Conservation (phyloP, 2,113 vertebrate genomes). For the Neotragus pygmaeus region DNA sequence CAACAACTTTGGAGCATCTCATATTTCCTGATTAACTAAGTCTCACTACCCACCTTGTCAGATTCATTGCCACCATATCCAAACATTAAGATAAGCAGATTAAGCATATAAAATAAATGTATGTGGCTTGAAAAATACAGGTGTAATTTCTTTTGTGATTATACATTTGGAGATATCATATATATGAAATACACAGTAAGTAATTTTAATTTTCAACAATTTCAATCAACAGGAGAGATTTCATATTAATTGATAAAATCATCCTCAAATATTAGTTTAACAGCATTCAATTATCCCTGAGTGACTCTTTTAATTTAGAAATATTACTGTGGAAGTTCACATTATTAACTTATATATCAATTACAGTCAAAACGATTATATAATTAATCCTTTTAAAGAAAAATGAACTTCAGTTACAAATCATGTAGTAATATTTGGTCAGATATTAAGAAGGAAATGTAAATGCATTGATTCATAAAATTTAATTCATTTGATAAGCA, state of each 20-base stretch:
- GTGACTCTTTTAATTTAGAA: not conserved
- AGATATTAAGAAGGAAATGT: slow-evolving; percentile 2
- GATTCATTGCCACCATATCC: not conserved
- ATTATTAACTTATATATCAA: not conserved
- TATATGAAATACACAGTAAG: not conserved
- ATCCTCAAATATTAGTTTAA: not conserved
- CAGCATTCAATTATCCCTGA: not conserved
- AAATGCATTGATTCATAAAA: slow-evolving; percentile 17
- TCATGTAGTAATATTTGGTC: not conserved
- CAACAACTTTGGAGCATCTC: not conserved
- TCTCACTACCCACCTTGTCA: not conserved
- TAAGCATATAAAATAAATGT: not conserved
- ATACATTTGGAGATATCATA: not conserved
- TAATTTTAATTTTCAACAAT: not conserved
- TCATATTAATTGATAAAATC: not conserved
- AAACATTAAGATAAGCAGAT: slow-evolving; percentile 11
- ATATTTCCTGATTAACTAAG: slow-evolving; percentile 54
- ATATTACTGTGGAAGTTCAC: not conserved
- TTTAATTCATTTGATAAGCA: slow-evolving; percentile 29
- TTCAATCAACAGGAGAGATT: not conserved
- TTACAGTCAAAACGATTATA: not conserved
- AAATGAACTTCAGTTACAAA: slow-evolving; percentile 1
- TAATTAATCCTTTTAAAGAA: slow-evolving; percentile 6
- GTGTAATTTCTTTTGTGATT: not conserved
- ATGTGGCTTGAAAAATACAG: not conserved